Conservation (phyloP, 2,113 vertebrate genomes). For the Fregetta grallaria region DNA sequence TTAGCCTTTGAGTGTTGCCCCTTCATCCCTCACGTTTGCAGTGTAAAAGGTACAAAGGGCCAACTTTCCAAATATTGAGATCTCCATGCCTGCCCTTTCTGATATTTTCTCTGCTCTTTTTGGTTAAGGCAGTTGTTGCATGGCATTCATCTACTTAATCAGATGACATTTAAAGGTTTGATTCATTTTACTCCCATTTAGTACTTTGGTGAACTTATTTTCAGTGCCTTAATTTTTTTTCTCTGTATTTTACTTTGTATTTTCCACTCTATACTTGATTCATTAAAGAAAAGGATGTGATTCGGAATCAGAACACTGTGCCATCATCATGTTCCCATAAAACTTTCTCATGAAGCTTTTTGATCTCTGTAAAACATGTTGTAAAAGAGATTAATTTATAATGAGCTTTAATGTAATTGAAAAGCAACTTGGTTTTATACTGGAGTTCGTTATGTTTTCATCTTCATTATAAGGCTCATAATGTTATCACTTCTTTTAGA, state of each 20-base stretch:
- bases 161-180: conserved; percentile 11
- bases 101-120: not conserved
- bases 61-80: not conserved
- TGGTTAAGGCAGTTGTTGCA: not conserved
- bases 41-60: conserved; percentile 18
- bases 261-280: not conserved
- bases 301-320: not conserved
- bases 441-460: not conserved
- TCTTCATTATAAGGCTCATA: not conserved
- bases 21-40: not conserved
- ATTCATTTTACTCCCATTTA: not conserved
- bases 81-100: not conserved
- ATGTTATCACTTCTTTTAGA: not conserved
- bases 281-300: not conserved
- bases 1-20: not conserved
- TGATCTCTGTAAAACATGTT: not conserved
- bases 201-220: not conserved
- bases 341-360: not conserved
- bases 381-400: not conserved
- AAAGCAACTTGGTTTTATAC: not conserved
- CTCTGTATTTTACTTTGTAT: not conserved
- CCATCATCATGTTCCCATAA: not conserved
- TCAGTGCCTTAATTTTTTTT: not conserved
- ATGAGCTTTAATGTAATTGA: not conserved
- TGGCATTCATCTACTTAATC: not conserved